These are phyloP conservation scores for Ceratina australensis DNA, from an alignment of 1,140 invertebrate species.

Conservation along the genomic window DNA sequence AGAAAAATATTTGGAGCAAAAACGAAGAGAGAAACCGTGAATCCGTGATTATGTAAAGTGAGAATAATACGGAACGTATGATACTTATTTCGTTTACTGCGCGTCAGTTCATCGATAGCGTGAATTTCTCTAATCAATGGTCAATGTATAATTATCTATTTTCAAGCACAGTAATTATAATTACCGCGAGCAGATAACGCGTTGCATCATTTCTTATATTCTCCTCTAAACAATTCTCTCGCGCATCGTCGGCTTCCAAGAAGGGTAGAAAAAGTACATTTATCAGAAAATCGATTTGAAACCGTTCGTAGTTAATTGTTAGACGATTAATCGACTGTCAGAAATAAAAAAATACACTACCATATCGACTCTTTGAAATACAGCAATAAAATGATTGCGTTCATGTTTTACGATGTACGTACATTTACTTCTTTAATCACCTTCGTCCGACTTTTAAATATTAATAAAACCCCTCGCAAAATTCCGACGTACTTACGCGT, in stretches of 20 bases:
- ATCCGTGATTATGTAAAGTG: no score
- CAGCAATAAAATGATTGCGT: no score
- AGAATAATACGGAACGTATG: no score
- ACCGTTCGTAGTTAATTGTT: no score
- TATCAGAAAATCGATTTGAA: no score
- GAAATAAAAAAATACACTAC: no score
- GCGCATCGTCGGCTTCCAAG: no score
- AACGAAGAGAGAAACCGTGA: not conserved
- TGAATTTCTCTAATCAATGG: not conserved
- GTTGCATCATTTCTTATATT: not conserved
- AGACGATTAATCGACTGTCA: no score
- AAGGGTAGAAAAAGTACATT: no score
- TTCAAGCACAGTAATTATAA: not conserved
- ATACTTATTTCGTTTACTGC: not conserved
- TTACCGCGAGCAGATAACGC: not conserved
- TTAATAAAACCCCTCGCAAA: not conserved
- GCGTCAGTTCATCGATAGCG: not conserved
- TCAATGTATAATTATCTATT: not conserved
- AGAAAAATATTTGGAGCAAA: no score
- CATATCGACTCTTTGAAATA: no score
- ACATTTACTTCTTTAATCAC: not conserved
- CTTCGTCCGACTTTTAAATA: not conserved
- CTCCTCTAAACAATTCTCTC: not conserved
- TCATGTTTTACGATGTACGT: no score
- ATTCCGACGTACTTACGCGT: slow-evolving; percentile 66